A percentile compares a stretch with the other conserved stretches of the same genome.
phyloP scores from a whole-genome alignment of 2,113 vertebrate species.

The Puma concolor region DNA sequence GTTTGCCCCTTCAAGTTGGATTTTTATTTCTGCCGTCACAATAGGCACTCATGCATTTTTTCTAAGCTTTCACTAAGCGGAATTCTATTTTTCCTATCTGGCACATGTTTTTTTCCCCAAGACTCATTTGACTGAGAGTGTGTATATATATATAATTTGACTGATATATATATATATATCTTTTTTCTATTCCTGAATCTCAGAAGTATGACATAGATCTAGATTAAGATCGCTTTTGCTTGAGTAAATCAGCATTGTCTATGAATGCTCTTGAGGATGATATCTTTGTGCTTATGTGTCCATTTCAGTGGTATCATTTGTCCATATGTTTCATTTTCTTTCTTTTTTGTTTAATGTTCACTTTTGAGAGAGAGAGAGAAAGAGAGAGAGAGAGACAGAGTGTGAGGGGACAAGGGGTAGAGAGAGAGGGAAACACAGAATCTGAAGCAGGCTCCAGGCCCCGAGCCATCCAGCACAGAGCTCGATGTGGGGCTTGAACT shows the following conservation, averaged over 20 bases:
- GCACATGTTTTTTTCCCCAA: neutral
- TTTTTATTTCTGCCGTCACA: conserved; percentile 10
- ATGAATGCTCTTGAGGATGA: neutral
- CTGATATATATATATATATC: too few species aligned
- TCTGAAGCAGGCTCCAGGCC: too few species aligned
- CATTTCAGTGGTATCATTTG: neutral
- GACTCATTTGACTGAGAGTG: neutral
- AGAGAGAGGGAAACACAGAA: too few species aligned
- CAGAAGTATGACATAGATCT: neutral
- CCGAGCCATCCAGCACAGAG: too few species aligned
- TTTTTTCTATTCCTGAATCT: neutral
- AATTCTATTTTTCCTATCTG: neutral
- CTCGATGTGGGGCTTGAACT: too few species aligned
- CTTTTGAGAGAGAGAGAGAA: too few species aligned
- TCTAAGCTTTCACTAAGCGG: neutral
- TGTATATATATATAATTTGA: neutral
- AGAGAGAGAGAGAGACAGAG: too few species aligned
- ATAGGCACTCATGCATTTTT: neutral
- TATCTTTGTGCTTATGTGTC: neutral
- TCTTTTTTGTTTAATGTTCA: too few species aligned
- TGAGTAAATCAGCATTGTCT: neutral
- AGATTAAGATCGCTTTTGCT: neutral
- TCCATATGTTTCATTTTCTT: too few species aligned
- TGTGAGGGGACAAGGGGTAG: too few species aligned
- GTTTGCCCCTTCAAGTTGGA: neutral